Conservation (phyloP, 1,140 invertebrate species). For the Chlorops oryzae region DNA sequence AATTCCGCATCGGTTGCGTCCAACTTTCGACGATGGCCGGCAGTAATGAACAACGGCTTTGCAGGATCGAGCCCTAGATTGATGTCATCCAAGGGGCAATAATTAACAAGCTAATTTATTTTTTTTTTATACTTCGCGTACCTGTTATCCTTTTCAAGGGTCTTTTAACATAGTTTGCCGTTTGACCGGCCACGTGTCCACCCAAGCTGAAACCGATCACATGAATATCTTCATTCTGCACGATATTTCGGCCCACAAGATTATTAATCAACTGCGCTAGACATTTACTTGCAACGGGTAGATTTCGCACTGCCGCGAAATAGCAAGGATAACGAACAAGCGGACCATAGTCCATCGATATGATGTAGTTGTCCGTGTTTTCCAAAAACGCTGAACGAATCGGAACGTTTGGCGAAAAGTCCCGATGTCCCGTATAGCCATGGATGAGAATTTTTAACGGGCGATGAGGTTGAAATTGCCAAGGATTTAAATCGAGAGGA, state of each 20-base stretch:
- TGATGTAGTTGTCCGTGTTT: constrained; percentile 54
- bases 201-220: constrained; percentile 89
- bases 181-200: constrained; percentile 76
- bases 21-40: constrained; percentile 48
- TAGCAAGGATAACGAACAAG: constrained; percentile 55
- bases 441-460: constrained; percentile 60
- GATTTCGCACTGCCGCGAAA: constrained; percentile 52
- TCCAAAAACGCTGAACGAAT: constrained; percentile 53
- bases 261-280: constrained; percentile 59
- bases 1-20: constrained; percentile 56
- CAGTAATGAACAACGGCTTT: constrained; percentile 53
- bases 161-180: constrained; percentile 56
- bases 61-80: constrained; percentile 56
- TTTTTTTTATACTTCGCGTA: constrained; percentile 19
- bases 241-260: constrained; percentile 52
- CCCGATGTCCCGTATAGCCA: constrained; percentile 57
- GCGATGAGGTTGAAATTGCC: constrained; percentile 49
- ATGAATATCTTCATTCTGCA: constrained; percentile 62
- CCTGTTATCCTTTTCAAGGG: constrained; percentile 53
- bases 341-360: constrained; percentile 56
- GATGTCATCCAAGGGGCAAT: neutral
- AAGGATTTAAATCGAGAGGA: constrained; percentile 44
- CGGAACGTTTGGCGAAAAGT: constrained; percentile 54
- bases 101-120: neutral
- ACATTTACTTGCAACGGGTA: constrained; percentile 53